Conservation (phyloP, 2,888 invertebrate species). For the Sphaerophoria taeniata region DNA sequence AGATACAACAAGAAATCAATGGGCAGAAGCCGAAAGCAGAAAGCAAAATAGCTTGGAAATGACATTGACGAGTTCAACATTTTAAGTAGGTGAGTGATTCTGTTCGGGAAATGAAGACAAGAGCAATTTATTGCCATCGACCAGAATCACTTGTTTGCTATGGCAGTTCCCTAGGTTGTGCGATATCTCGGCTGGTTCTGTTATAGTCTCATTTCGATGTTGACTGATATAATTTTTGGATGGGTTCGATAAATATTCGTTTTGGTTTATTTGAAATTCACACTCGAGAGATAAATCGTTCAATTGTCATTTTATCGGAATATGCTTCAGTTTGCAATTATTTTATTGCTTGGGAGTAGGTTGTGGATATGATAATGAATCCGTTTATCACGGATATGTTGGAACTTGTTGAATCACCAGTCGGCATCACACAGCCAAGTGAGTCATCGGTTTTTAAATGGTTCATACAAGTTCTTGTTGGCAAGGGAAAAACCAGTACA, state of each 20-base stretch:
- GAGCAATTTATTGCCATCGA: slow-evolving; percentile 13
- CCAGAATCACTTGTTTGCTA: slow-evolving; percentile 16
- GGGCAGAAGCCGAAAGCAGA: background rate
- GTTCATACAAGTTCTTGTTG: background rate
- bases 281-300: background rate
- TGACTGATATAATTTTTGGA: background rate
- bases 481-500: background rate
- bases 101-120: slow-evolving; percentile 4
- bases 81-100: slow-evolving; percentile 9
- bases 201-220: slow-evolving; percentile 3
- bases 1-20: background rate
- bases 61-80: slow-evolving; percentile 16
- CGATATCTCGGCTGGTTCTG: background rate
- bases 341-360: background rate
- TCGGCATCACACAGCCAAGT: background rate
- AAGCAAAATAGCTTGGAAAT: background rate
- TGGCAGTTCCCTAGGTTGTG: background rate
- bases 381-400: background rate
- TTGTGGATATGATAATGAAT: background rate
- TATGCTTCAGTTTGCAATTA: background rate
- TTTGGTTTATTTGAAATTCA: slow-evolving; percentile 1
- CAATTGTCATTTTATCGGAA: slow-evolving; percentile 13
- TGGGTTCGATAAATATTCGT: background rate
- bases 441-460: background rate
- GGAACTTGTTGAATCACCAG: slow-evolving; percentile 1